phyloP scores from a whole-genome alignment of 2,113 vertebrate genomes.

The Theristicus caerulescens region DNA sequence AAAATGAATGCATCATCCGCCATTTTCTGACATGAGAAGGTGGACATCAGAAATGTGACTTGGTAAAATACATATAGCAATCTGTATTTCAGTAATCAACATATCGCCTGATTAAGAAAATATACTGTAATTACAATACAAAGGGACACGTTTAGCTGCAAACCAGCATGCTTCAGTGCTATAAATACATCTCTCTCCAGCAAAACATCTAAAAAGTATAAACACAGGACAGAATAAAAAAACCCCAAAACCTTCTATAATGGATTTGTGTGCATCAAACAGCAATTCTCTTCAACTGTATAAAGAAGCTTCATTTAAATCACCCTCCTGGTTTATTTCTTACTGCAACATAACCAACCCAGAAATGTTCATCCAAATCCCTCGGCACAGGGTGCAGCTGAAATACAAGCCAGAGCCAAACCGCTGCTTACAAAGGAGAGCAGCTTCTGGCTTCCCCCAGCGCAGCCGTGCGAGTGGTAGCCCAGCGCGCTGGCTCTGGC shows the following conservation, averaged over 20 bases:
- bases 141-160: not conserved
- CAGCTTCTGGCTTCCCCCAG: not conserved
- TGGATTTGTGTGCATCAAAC: not conserved
- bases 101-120: not conserved
- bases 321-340: not conserved
- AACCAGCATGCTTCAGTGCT: not conserved
- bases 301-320: not conserved
- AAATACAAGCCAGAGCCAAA: not conserved
- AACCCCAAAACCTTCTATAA: not conserved
- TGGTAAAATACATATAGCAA: not conserved
- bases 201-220: not conserved
- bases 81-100: not conserved
- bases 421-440: not conserved
- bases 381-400: not conserved
- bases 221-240: not conserved
- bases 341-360: not conserved
- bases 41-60: not conserved
- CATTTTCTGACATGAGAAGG: not conserved
- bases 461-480: rapidly evolving
- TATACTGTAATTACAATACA: not conserved
- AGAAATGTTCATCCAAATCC: not conserved
- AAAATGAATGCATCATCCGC: not conserved
- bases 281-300: not conserved
- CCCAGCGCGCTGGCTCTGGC: too few species aligned
- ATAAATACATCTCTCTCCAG: not conserved